Percentiles rank a stretch among this genome's conserved stretches.
Evolutionary conservation across 2,113 vertebrate species (phyloP).

Genomic region (Stigmatopora argus): DNA sequence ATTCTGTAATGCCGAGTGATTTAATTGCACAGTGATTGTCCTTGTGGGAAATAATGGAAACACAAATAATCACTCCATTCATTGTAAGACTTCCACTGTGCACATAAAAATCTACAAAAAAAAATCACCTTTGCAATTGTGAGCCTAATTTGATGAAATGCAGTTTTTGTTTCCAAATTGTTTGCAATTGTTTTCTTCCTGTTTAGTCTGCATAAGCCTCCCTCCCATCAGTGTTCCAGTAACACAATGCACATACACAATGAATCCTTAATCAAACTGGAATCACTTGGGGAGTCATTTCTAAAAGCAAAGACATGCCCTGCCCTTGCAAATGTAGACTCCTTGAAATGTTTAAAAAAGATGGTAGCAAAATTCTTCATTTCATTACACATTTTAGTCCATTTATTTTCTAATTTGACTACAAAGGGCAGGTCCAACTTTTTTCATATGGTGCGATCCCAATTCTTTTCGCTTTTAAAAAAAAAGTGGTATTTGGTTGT

Average conservation of each 20-base stretch:
- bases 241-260: not conserved
- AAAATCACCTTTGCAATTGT: too few relatives aligned
- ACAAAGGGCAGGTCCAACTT: too few relatives aligned
- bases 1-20: not conserved
- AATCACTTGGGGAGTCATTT: not conserved
- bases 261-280: not conserved
- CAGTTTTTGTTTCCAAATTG: too few relatives aligned
- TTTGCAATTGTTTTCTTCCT: not conserved
- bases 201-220: not conserved
- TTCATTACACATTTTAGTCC: not conserved
- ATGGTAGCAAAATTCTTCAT: not conserved
- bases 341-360: not conserved
- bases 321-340: not conserved
- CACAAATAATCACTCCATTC: not conserved
- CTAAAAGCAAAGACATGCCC: not conserved
- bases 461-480: too few relatives aligned
- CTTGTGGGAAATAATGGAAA: not conserved
- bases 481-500: too few relatives aligned
- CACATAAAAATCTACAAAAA: not conserved
- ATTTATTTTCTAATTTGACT: too few relatives aligned
- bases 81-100: not conserved
- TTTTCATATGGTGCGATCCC: too few relatives aligned
- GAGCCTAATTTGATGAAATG: too few relatives aligned
- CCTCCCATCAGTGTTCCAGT: not conserved
- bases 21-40: not conserved